Base-by-base conservation (phyloP, 2,797 vertebrate genomes). In the Acanthurus leucopareius region DNA sequence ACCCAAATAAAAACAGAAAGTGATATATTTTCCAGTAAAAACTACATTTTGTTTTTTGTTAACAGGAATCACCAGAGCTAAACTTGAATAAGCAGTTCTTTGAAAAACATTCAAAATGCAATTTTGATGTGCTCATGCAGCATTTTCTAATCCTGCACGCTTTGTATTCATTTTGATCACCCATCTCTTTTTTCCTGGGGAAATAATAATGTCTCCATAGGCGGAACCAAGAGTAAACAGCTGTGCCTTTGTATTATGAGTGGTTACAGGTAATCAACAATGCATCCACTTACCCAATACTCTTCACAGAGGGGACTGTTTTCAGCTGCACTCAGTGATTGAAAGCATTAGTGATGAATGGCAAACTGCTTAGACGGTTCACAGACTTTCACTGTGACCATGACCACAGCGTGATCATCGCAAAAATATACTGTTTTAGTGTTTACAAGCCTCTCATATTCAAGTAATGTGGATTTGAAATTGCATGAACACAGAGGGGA, bases 251-350 rank as follows among this genome's bases (percentile, higher is more conserved):
- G 91, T 94, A 85, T 93, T 84, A 85, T 82, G 88, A 92, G 90
- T 87, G 89, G 88, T 92, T 94, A 91, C 94, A 94, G 94, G 93
- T 95, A 95, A 95, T 94, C 91, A 95, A 92, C 93, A 94, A 92
- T 94, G 90, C 94, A 94, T 93, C 90, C 94, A 95, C 93, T 95
- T 93, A 94, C 87, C 90, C 89, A 88, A 84, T 88, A 88, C 91
- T 90, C 91, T 85, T 90, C 92, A 90, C 91, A 91, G 90, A 91
- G 89, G 90, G 88, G 90, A 93, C 92, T 89, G 91, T 94, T 93
- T 93, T 93, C 92, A 94, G 92, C 93, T 88, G 91, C 88, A 87
- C 87, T 89, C 86, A 62, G 54, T 93, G 93, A 95, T 94, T 94
- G 92, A 94, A 95, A 95, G 91, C 93, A 95, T 95, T 95, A 93